Evolutionary conservation across 2,888 invertebrate genomes (phyloP), one percentile per base, ranked within the genome.

Genomic region (Alloscopus bannaensis): DNA sequence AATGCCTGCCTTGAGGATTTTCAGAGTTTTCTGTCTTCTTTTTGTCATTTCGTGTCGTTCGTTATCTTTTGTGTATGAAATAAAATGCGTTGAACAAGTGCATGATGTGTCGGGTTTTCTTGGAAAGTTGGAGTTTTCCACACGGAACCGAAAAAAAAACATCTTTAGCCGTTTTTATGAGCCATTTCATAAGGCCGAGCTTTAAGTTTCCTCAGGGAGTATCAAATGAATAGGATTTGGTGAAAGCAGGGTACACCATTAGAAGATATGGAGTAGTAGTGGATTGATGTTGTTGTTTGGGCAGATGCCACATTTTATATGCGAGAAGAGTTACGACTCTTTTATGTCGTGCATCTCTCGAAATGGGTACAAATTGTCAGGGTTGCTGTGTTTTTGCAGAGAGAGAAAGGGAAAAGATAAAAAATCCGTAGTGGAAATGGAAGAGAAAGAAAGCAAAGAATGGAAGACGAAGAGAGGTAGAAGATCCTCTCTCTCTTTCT

Each of bases 231-330:
- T 72, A 66, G 79, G 79, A 79, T 79, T 60, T 72, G 79, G 66
- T 66, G 71, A 66, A 72, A 72, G 66, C 36, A 60, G 28, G 6
- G 40, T 36, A 42, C 42, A 55, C 42, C 31, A 31, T 28, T 55
- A 28, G 24, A 60, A 45, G 60, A 62, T 52, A 55, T 42, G 42
- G 29, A 59, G 72, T 29, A 24, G 65, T 47, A 47, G 2, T 65
- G 70, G 78, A 78, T 78, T 64, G 70, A 70, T 78, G 70, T 64
- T 78, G 78, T 78, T 78, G 75, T 69, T 60, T 77, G 79, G 79
- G 79, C 79, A 79, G 70, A 79, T 66, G 79, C 79, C 72, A 79
- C 72, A 72, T 66, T 79, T 79, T 79, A 72, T 79, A 66, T 78
- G 78, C 70, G 59, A 72, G 69, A 45, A 70, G 77, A 79, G 79